A percentile compares a stretch with the other conserved stretches of the same genome.
Evolutionary conservation across 2,797 vertebrate species (phyloP).

Genomic region (Platalea minor): DNA sequence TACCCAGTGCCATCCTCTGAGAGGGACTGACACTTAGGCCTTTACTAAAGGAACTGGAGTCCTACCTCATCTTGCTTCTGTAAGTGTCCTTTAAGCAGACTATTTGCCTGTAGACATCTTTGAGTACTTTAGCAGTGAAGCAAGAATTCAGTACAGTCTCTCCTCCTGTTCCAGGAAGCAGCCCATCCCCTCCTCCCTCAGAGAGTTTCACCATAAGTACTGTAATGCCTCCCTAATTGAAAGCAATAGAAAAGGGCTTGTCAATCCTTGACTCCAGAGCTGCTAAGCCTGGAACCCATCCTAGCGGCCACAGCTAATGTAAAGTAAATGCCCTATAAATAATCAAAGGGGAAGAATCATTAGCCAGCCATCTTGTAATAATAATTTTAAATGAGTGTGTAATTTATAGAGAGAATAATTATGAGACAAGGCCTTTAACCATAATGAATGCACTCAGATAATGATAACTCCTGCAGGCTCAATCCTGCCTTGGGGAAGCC

Average conservation of each 20-base stretch:
- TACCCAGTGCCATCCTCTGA: background rate
- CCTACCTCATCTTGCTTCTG: background rate
- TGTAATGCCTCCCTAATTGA: background rate
- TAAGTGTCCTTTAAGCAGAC: background rate
- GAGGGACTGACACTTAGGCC: fast-evolving
- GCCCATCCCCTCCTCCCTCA: background rate
- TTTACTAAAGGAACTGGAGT: too few relatives aligned
- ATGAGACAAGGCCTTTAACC: background rate
- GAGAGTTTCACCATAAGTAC: background rate
- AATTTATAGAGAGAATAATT: background rate
- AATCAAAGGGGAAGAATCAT: conserved; percentile 25
- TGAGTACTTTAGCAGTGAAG: fast-evolving
- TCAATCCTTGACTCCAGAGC: background rate
- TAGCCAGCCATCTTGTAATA: conserved; percentile 13
- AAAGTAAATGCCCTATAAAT: conserved; percentile 9
- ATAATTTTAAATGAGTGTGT: background rate
- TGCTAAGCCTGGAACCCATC: background rate
- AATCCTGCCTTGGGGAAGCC: background rate
- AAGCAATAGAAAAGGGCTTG: background rate
- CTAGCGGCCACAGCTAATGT: background rate
- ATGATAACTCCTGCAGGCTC: background rate
- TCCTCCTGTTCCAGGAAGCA: background rate
- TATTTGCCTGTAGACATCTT: background rate
- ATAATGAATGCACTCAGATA: background rate
- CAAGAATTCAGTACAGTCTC: fast-evolving